Percentiles rank a stretch among this genome's conserved stretches.
These are phyloP conservation scores for Silurus glanis DNA, from an alignment of 2,113 vertebrate genomes.

Conservation along the genomic window DNA sequence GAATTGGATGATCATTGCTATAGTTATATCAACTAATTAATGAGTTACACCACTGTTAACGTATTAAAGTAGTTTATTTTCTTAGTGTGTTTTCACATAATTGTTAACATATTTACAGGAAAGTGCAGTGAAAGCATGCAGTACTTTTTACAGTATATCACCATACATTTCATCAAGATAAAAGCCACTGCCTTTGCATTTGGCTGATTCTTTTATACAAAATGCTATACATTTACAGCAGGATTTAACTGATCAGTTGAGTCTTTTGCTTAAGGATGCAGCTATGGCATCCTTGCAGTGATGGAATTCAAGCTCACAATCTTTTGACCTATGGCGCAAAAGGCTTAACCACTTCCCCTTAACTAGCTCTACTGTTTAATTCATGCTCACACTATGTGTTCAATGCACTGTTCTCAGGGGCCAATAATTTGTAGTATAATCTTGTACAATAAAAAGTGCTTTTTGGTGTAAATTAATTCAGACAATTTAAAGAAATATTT, in stretches of 20 bases:
- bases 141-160: too few relatives aligned
- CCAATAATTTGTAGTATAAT: neutral
- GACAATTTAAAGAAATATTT: neutral
- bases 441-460: neutral
- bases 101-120: too few relatives aligned
- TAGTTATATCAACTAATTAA: neutral
- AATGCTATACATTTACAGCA: neutral
- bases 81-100: too few relatives aligned
- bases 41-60: neutral
- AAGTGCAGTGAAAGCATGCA: too few relatives aligned
- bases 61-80: too few relatives aligned
- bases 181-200: neutral
- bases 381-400: neutral
- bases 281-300: neutral
- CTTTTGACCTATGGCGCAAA: neutral
- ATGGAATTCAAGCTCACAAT: neutral
- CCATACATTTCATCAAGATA: neutral
- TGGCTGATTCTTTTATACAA: neutral
- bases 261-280: neutral
- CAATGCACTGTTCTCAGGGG: neutral
- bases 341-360: neutral
- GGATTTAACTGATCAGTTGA: neutral
- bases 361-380: neutral
- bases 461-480: neutral
- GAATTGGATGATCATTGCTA: neutral